phyloP scores from a whole-genome alignment of 2,797 vertebrate species.

The Menidia menidia region DNA sequence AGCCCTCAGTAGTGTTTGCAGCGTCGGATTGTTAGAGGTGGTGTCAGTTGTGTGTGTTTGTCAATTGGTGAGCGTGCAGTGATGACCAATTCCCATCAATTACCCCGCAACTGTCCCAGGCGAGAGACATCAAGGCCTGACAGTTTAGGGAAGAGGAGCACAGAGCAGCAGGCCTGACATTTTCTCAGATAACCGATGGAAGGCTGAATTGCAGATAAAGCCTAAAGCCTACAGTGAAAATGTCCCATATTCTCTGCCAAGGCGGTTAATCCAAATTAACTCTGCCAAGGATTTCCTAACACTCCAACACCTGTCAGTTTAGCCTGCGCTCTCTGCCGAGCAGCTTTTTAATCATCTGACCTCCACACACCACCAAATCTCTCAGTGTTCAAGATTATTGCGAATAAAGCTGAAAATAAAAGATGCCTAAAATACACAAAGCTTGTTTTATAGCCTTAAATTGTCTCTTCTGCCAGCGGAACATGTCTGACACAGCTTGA shows the following conservation, averaged over 20 bases:
- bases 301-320: slow-evolving; percentile 73
- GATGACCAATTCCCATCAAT: slow-evolving; percentile 1
- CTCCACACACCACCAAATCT: slow-evolving; percentile 33
- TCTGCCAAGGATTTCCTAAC: slow-evolving; percentile 57
- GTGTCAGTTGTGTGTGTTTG: no score
- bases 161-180: slow-evolving; percentile 7
- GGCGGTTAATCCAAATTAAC: slow-evolving; percentile 75
- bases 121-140: slow-evolving; percentile 8
- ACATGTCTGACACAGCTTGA: neutral
- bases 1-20: no score
- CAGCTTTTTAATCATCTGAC: slow-evolving; percentile 21
- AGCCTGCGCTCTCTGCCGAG: slow-evolving; percentile 44
- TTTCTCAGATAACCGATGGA: slow-evolving; percentile 43
- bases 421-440: neutral
- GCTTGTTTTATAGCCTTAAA: neutral
- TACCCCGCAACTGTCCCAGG: slow-evolving; percentile 19
- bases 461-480: no score
- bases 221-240: slow-evolving; percentile 67
- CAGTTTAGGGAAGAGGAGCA: neutral
- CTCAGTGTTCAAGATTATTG: slow-evolving; percentile 30
- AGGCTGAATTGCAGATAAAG: slow-evolving; percentile 58
- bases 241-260: slow-evolving; percentile 42
- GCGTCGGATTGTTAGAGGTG: no score
- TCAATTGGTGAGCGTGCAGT: neutral
- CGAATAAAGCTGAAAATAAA: slow-evolving; percentile 5